Evolutionary conservation across 1,140 invertebrate species (phyloP).

Genomic region (Aphis gossypii): DNA sequence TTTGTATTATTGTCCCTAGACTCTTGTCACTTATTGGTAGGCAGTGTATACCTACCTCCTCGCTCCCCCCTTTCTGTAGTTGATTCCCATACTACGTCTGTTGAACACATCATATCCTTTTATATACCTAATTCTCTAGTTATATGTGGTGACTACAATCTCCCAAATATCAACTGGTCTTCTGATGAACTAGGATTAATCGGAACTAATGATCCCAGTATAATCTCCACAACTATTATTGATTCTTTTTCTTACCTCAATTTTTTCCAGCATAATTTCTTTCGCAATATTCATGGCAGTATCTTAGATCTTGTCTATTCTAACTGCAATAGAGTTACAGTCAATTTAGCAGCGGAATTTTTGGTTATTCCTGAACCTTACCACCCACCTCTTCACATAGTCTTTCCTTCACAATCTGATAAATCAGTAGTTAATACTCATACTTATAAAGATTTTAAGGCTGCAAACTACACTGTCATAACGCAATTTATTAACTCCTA

Average conservation of each 20-base stretch:
- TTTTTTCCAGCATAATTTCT: not conserved
- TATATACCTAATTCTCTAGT: not conserved
- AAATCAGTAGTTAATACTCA: not conserved
- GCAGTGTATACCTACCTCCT: not conserved
- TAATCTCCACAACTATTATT: not conserved
- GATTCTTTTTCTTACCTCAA: not conserved
- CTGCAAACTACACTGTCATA: not conserved
- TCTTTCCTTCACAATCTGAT: not conserved
- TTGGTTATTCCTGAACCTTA: conserved; percentile 5
- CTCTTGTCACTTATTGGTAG: too few species aligned
- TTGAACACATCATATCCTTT: not conserved
- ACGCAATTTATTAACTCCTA: not conserved
- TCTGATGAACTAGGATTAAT: not conserved
- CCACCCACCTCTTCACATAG: not conserved
- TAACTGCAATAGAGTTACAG: not conserved
- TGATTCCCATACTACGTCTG: not conserved
- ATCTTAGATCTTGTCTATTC: not conserved
- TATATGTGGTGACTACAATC: not conserved
- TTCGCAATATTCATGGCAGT: not conserved
- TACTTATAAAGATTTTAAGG: not conserved
- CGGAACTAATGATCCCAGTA: not conserved
- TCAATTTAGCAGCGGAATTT: too few species aligned
- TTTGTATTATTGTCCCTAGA: not conserved
- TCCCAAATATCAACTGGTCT: not conserved
- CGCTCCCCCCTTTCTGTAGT: not conserved